Evolutionary conservation across 1,140 invertebrate species (phyloP).

Genomic region (Teleogryllus occipitalis): DNA sequence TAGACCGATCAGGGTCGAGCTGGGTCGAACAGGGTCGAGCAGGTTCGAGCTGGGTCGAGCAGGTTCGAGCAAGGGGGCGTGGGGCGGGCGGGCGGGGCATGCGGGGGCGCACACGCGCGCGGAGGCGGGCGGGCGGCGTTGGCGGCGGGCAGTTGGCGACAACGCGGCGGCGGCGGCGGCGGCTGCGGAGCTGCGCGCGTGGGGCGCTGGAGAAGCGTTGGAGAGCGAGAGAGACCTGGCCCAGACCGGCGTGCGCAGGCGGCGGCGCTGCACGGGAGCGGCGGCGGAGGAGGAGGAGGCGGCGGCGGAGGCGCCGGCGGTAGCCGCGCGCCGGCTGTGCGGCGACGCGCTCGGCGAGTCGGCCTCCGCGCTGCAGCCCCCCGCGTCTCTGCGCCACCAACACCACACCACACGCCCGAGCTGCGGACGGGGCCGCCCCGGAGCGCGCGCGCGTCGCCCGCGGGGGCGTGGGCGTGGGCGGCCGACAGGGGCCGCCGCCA

Average conservation of each 20-base stretch:
- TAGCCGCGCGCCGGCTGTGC: slow-evolving; percentile 7
- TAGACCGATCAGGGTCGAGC: too few species aligned
- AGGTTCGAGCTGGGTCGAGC: too few species aligned
- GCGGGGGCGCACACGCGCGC: slow-evolving; percentile 22
- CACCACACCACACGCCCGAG: too few species aligned
- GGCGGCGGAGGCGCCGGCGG: slow-evolving; percentile 16
- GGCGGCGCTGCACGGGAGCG: slow-evolving; percentile 44
- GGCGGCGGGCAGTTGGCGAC: too few species aligned
- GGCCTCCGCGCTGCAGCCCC: slow-evolving; percentile 17
- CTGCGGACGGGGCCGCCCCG: too few species aligned
- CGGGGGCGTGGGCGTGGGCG: too few species aligned
- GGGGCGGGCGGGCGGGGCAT: slow-evolving; percentile 17
- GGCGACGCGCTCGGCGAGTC: slow-evolving; percentile 5
- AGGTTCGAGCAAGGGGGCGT: background rate
- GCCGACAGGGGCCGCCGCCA: too few species aligned
- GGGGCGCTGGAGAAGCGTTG: slow-evolving; percentile 24
- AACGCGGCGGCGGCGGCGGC: too few species aligned
- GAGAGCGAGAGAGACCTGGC: slow-evolving; percentile 45
- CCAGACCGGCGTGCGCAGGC: slow-evolving; percentile 64
- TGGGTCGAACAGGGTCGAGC: too few species aligned
- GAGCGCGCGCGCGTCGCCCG: too few species aligned
- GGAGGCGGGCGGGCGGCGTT: background rate
- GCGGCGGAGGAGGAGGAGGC: slow-evolving; percentile 15
- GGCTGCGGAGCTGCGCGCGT: slow-evolving; percentile 9
- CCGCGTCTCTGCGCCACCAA: slow-evolving; percentile 17